A percentile compares a stretch with the other conserved stretches of the same genome.
These are phyloP conservation scores for Perithous albicinctus DNA, from an alignment of 2,888 invertebrate species.

Conservation along the genomic window DNA sequence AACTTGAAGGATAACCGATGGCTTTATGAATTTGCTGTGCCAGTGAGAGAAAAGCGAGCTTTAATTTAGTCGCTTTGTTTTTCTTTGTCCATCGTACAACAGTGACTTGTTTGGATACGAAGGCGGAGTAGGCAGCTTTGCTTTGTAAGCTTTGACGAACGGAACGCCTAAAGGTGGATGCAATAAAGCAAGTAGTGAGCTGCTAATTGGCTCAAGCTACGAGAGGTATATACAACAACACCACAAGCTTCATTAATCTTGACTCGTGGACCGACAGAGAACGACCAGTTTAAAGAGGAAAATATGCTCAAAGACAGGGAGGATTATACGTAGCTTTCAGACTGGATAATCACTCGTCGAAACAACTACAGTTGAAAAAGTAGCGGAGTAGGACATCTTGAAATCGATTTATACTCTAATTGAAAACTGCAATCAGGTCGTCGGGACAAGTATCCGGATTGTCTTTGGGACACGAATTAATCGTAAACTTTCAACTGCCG, in stretches of 20 bases:
- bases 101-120: slow-evolving; percentile 17
- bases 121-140: slow-evolving; percentile 40
- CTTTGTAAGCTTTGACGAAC: slow-evolving; percentile 50
- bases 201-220: slow-evolving; percentile 57
- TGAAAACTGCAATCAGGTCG: slow-evolving; percentile 32
- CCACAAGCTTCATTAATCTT: slow-evolving; percentile 58
- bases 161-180: slow-evolving; percentile 20
- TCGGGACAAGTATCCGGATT: neutral
- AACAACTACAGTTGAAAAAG: slow-evolving; percentile 20
- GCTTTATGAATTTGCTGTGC: neutral
- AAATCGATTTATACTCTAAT: slow-evolving; percentile 46
- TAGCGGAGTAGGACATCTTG: slow-evolving; percentile 33
- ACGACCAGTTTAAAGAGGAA: slow-evolving; percentile 17
- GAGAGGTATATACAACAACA: slow-evolving; percentile 42
- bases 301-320: slow-evolving; percentile 19
- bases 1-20: neutral
- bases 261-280: slow-evolving; percentile 34
- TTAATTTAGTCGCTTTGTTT: slow-evolving; percentile 15
- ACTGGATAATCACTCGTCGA: slow-evolving; percentile 46
- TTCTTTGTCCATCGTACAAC: slow-evolving; percentile 36
- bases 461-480: slow-evolving; percentile 1
- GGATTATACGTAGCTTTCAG: slow-evolving; percentile 49
- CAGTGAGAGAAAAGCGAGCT: neutral
- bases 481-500: slow-evolving; percentile 14
- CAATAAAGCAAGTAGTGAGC: slow-evolving; percentile 47